These are phyloP conservation scores for Hapalemur alaotrensis DNA, from an alignment of 2,797 vertebrate species.

Conservation along the genomic window DNA sequence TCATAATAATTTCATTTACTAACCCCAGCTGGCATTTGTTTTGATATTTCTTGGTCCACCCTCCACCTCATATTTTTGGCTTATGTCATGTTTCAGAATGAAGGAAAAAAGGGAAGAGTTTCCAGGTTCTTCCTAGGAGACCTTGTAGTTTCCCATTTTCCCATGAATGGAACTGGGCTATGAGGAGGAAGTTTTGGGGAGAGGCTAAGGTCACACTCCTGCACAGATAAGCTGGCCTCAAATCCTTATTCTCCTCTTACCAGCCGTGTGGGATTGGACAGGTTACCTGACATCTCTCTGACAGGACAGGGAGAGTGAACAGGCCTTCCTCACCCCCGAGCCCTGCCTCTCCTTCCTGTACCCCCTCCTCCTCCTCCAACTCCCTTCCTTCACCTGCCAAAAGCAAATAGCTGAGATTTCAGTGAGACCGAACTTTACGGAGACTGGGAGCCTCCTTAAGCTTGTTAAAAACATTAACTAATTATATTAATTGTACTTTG, in stretches of 20 bases:
- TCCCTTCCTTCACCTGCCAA: neutral
- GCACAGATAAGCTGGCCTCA: neutral
- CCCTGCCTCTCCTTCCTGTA: neutral
- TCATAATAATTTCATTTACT: neutral
- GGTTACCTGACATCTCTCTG: neutral
- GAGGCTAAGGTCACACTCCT: neutral
- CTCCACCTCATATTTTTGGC: neutral
- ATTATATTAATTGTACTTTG: neutral
- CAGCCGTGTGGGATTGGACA: neutral
- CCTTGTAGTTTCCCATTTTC: neutral
- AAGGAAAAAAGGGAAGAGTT: neutral
- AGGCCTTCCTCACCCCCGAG: neutral
- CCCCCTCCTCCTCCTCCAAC: neutral
- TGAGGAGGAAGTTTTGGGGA: neutral
- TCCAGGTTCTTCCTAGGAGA: neutral
- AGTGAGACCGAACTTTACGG: neutral
- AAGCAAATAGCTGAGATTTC: neutral
- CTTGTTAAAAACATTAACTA: neutral
- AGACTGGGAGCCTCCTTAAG: neutral
- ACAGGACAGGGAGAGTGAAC: neutral
- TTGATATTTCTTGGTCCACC: neutral
- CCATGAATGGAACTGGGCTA: neutral
- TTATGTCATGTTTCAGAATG: neutral
- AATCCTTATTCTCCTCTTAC: neutral
- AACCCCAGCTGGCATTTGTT: neutral